Evolutionary conservation across 2,888 invertebrate genomes (phyloP).

Genomic region (Torymus texanus): DNA sequence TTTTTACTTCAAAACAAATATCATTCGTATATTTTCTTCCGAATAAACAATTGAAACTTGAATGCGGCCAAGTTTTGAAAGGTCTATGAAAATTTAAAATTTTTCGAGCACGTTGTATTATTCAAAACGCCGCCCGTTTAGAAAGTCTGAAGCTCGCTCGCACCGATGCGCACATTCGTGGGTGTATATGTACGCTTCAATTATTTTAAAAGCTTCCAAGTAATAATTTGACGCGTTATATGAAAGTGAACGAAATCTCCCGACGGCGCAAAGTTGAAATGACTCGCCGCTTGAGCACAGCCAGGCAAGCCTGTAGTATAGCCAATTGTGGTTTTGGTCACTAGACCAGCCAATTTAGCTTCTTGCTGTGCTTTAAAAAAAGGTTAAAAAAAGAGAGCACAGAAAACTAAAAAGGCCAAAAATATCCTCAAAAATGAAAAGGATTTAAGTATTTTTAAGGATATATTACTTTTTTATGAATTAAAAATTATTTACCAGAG

Average conservation of each 20-base stretch:
- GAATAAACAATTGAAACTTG: slow-evolving; percentile 1
- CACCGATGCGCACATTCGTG: neutral
- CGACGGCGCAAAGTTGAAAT: slow-evolving; percentile 1
- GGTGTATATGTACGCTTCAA: slow-evolving; percentile 5
- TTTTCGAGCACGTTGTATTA: slow-evolving; percentile 18
- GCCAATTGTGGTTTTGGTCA: too few species aligned
- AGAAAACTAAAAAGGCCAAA: neutral
- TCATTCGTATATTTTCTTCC: too few species aligned
- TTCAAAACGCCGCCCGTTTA: slow-evolving; percentile 18
- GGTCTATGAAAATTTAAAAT: slow-evolving; percentile 10
- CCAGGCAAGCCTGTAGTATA: too few species aligned
- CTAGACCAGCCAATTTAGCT: too few species aligned
- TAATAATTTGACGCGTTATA: slow-evolving; percentile 9
- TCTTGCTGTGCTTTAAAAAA: neutral
- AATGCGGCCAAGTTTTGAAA: neutral
- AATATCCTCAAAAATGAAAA: too few species aligned
- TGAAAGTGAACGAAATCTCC: neutral
- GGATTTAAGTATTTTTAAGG: too few species aligned
- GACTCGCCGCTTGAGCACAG: neutral
- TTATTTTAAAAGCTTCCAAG: slow-evolving; percentile 40
- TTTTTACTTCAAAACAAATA: too few species aligned
- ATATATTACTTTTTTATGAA: too few species aligned
- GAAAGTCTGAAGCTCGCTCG: neutral
- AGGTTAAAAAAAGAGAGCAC: neutral
- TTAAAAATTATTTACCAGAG: too few species aligned